Conservation (phyloP, 2,113 vertebrate species). For the Pterocles burchelli region DNA sequence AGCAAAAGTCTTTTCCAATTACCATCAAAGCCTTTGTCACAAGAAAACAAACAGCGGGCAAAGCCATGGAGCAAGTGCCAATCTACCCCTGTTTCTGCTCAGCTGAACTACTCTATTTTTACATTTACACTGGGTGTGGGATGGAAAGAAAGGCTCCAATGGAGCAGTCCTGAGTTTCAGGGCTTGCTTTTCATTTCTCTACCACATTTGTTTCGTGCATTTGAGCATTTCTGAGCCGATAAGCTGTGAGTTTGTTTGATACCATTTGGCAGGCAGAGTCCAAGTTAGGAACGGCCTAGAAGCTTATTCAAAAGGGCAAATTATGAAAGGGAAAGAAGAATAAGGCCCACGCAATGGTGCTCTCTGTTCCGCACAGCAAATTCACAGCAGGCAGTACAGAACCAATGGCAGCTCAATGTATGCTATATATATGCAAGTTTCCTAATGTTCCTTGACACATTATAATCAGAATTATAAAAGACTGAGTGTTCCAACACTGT, state of each 20-base stretch:
- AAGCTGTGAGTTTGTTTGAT: neutral
- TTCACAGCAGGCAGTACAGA: neutral
- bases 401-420: neutral
- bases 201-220: neutral
- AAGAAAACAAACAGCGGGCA: neutral
- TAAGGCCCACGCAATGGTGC: neutral
- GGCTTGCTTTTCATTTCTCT: neutral
- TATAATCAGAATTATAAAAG: neutral
- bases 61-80: neutral
- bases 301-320: neutral
- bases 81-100: neutral
- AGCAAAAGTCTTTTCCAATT: neutral
- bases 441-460: neutral
- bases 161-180: neutral
- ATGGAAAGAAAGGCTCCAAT: neutral
- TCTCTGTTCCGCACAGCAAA: neutral
- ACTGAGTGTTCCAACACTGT: neutral
- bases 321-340: neutral
- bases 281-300: neutral
- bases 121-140: neutral
- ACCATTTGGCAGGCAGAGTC: rapidly evolving
- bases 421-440: neutral
- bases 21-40: neutral
- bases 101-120: neutral
- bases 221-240: neutral